These are phyloP conservation scores for Fregata magnificens DNA, from an alignment of 2,113 vertebrate genomes.

Conservation along the genomic window DNA sequence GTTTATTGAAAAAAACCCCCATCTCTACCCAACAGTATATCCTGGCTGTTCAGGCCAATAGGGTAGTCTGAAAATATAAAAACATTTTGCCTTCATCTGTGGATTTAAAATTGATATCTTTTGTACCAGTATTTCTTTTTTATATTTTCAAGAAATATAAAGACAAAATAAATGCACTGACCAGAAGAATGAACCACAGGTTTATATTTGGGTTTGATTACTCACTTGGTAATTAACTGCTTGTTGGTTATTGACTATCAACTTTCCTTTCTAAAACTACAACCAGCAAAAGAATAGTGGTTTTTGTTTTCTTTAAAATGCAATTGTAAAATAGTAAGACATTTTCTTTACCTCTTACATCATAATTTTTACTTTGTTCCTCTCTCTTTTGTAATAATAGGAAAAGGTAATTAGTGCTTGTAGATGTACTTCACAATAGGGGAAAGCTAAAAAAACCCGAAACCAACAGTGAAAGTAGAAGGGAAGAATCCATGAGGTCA, in stretches of 20 bases:
- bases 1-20: background rate
- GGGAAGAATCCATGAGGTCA: background rate
- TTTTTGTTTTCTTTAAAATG: background rate
- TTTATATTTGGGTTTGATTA: background rate
- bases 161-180: background rate
- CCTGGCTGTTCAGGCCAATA: background rate
- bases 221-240: background rate
- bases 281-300: background rate
- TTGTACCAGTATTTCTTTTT: background rate
- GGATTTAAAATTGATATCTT: background rate
- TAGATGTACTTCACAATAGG: background rate
- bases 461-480: background rate
- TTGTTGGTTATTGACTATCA: background rate
- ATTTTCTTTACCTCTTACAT: background rate
- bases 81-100: slow-evolving; percentile 1
- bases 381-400: background rate
- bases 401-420: background rate
- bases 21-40: background rate
- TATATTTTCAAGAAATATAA: background rate
- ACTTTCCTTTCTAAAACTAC: background rate
- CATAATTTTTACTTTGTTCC: background rate
- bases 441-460: background rate
- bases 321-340: background rate
- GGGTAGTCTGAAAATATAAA: background rate
- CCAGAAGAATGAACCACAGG: background rate